Percentiles rank a stretch among this genome's conserved stretches.
Evolutionary conservation across 2,797 vertebrate species (phyloP).

Genomic region (Anableps anableps): DNA sequence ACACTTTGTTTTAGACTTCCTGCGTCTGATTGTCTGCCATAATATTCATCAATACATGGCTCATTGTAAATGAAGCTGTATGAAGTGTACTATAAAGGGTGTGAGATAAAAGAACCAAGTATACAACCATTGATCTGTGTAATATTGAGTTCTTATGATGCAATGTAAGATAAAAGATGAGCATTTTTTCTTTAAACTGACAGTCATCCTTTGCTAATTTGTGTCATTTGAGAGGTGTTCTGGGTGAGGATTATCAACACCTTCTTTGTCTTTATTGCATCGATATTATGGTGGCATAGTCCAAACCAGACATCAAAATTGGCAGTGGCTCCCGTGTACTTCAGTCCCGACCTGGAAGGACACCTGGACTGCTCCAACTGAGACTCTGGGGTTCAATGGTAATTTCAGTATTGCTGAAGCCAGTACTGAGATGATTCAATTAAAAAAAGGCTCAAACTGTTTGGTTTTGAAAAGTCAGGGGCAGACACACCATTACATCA

Average conservation of each 20-base stretch:
- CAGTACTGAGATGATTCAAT: too few species aligned
- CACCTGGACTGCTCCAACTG: too few species aligned
- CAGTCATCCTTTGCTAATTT: background rate
- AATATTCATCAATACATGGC: conserved; percentile 9
- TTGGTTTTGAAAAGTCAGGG: too few species aligned
- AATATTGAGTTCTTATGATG: background rate
- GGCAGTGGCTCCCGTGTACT: background rate
- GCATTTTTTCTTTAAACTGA: background rate
- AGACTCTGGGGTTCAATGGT: too few species aligned
- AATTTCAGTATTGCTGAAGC: too few species aligned
- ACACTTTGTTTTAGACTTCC: conserved; percentile 43
- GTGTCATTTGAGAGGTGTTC: background rate
- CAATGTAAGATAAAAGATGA: background rate
- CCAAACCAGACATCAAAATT: background rate
- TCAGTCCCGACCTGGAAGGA: background rate
- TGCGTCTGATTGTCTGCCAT: conserved; percentile 13
- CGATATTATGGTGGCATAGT: background rate
- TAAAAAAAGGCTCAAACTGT: too few species aligned
- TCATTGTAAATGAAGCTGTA: background rate
- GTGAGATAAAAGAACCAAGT: background rate
- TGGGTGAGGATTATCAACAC: background rate
- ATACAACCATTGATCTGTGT: background rate
- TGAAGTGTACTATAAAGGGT: background rate
- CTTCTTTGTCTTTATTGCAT: background rate
- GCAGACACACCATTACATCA: too few species aligned